Conservation (phyloP, 1,140 invertebrate genomes). For the Cotesia typhae region DNA sequence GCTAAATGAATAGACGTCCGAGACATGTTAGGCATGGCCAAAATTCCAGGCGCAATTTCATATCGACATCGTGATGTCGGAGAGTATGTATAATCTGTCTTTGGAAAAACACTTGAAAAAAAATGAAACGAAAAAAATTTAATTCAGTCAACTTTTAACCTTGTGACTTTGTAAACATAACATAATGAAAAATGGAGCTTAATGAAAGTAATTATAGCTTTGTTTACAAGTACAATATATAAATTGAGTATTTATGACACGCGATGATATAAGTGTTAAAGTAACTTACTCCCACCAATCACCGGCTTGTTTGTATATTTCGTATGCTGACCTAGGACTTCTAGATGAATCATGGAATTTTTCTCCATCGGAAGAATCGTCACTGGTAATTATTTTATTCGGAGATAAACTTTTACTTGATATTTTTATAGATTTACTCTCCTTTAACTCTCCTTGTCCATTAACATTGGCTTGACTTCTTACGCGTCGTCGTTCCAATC, state of each 20-base stretch:
- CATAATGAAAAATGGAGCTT: too few species aligned
- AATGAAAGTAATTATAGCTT: not conserved
- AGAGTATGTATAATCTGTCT: constrained; percentile 85
- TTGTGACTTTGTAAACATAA: too few species aligned
- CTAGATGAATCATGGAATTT: constrained; percentile 53
- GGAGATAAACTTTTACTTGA: constrained; percentile 44
- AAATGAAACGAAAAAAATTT: constrained; percentile 33
- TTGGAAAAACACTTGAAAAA: constrained; percentile 74
- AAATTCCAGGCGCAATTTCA: constrained; percentile 77
- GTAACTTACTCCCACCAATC: constrained; percentile 65
- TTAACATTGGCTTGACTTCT: constrained; percentile 55
- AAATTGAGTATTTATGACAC: too few species aligned
- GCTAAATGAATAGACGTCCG: constrained; percentile 68
- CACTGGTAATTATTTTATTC: constrained; percentile 52
- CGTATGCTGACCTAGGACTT: constrained; percentile 52
- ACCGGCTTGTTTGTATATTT: constrained; percentile 61
- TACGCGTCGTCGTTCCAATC: constrained; percentile 57
- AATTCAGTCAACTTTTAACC: constrained; percentile 4
- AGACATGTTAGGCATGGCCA: constrained; percentile 86
- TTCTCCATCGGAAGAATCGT: constrained; percentile 61
- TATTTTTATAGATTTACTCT: constrained; percentile 38
- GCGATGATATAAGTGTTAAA: constrained; percentile 31
- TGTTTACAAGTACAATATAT: constrained; percentile 22
- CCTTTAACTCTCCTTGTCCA: constrained; percentile 52
- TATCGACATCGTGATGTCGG: constrained; percentile 77